Conservation (phyloP, 2,113 vertebrate species). For the Romanogobio albipinnatus region DNA sequence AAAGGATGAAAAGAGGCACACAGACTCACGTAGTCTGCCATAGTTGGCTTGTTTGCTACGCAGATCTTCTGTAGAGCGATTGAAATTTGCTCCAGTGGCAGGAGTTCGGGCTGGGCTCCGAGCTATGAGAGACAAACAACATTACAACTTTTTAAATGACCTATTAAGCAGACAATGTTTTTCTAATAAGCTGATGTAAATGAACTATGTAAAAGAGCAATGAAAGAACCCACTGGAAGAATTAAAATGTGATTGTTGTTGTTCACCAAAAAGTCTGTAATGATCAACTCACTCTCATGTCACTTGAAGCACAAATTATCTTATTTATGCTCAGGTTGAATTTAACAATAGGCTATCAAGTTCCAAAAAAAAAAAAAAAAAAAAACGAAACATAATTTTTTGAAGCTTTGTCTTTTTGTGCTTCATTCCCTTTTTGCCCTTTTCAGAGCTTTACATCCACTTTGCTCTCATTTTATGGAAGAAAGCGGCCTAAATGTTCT, state of each 20-base stretch:
- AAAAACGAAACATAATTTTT: neutral
- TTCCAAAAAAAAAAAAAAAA: neutral
- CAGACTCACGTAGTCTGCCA: constrained; percentile 87
- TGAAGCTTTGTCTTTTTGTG: neutral
- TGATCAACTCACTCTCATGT: neutral
- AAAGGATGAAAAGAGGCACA: neutral
- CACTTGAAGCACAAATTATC: neutral
- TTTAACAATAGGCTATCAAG: neutral
- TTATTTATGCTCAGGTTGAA: neutral
- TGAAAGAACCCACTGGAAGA: neutral
- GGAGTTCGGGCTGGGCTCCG: constrained; percentile 78
- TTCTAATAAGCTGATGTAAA: constrained; percentile 1
- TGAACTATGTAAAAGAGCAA: neutral
- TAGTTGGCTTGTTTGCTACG: constrained; percentile 82
- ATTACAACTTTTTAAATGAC: neutral
- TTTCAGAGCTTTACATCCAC: neutral
- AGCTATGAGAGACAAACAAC: constrained; percentile 64
- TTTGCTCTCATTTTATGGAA: neutral
- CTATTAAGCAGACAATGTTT: neutral
- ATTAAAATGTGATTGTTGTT: neutral
- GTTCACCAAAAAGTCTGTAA: neutral
- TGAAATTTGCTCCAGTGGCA: constrained; percentile 69
- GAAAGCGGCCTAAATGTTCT: neutral
- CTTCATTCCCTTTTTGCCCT: neutral
- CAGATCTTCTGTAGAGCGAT: constrained; percentile 90